Conservation (phyloP, 2,113 vertebrate species). For the Thalassoma bifasciatum region DNA sequence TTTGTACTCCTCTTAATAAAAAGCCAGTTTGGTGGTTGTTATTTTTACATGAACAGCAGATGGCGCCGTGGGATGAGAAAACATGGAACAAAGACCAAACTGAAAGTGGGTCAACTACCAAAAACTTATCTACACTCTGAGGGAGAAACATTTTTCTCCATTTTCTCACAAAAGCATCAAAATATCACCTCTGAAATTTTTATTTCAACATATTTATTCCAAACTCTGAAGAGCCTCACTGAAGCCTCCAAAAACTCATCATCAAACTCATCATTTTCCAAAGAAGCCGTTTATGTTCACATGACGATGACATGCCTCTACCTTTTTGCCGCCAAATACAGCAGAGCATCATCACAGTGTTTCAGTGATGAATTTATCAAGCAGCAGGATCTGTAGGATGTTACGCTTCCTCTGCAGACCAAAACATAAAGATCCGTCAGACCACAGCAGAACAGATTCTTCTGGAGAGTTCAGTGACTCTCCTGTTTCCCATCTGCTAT, state of each 20-base stretch:
- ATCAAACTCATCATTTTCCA: neutral
- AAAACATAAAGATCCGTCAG: no score
- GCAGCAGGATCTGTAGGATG: no score
- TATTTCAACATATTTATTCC: neutral
- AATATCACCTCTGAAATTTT: neutral
- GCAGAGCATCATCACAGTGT: no score
- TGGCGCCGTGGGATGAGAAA: slow-evolving; percentile 23
- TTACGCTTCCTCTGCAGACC: no score
- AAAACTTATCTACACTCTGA: neutral
- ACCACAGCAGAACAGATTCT: no score
- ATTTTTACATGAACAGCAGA: slow-evolving; percentile 44
- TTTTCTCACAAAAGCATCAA: neutral
- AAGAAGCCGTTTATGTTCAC: no score
- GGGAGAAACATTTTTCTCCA: neutral
- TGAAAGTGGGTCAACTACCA: slow-evolving; percentile 39
- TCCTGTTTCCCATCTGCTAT: no score
- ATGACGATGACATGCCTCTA: no score
- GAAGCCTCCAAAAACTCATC: neutral
- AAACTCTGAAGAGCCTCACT: no score
- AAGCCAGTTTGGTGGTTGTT: neutral
- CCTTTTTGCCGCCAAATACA: no score
- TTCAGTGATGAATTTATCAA: no score
- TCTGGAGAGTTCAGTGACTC: no score
- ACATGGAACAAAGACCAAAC: neutral
- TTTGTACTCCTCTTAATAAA: slow-evolving; percentile 16